Evolutionary conservation across 2,797 vertebrate genomes (phyloP).

Genomic region (Anniella stebbinsi): DNA sequence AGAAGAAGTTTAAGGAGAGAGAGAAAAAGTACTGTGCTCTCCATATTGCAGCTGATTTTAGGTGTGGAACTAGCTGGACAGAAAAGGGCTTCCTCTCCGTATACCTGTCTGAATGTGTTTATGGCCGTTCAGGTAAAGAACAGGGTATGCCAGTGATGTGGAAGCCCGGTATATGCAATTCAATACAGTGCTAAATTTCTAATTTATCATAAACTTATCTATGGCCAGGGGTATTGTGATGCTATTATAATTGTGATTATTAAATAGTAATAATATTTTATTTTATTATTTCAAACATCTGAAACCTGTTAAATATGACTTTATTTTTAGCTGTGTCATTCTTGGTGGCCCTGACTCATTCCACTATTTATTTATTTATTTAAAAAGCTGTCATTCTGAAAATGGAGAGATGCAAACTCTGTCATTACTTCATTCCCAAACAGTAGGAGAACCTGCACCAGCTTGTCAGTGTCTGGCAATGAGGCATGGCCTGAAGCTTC

Average conservation of each 20-base stretch:
- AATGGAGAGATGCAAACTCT: conserved; percentile 10
- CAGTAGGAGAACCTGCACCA: not conserved
- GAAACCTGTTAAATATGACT: not conserved
- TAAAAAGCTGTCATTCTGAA: not conserved
- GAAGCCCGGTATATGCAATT: not conserved
- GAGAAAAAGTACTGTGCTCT: not conserved
- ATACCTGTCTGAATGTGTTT: not conserved
- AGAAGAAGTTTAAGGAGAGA: not conserved
- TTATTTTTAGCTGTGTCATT: conserved; percentile 27
- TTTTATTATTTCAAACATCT: not conserved
- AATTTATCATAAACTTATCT: not conserved
- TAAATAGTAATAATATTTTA: not conserved
- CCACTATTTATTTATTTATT: not conserved
- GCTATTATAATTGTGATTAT: not conserved
- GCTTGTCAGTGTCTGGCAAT: conserved; percentile 29
- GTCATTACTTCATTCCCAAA: not conserved
- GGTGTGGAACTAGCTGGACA: not conserved
- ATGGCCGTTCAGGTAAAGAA: not conserved
- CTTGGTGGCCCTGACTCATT: conserved; percentile 9
- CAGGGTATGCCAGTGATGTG: not conserved
- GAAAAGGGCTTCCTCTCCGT: not conserved
- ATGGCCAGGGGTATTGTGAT: not conserved
- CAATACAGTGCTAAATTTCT: not conserved
- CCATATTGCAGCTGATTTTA: not conserved
- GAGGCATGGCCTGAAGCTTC: not conserved